phyloP scores from a whole-genome alignment of 2,797 vertebrate species.

The Oryzias dopingdopingensis region DNA sequence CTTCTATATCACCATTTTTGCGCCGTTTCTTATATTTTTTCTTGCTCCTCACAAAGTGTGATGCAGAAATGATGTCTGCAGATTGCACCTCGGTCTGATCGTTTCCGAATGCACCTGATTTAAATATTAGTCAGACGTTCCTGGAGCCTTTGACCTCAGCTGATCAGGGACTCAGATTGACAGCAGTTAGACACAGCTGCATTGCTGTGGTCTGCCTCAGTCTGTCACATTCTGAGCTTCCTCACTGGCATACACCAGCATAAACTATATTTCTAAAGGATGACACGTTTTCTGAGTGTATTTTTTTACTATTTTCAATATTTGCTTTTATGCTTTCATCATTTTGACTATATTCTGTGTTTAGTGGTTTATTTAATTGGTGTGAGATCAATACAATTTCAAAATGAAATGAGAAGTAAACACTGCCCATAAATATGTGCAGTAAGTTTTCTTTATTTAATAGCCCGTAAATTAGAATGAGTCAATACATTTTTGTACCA shows the following conservation, averaged over 20 bases:
- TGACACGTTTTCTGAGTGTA: conserved; percentile 61
- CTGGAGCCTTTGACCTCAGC: conserved; percentile 29
- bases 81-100: conserved; percentile 19
- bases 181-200: conserved; percentile 63
- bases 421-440: too few relatives aligned
- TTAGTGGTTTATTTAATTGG: conserved; percentile 26
- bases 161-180: conserved; percentile 47
- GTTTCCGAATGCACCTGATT: conserved; percentile 16
- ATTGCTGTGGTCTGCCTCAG: conserved; percentile 66
- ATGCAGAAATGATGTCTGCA: not conserved
- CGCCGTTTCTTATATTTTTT: too few relatives aligned
- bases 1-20: not conserved
- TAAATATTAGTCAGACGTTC: conserved; percentile 31
- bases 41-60: conserved; percentile 6
- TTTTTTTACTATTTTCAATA: conserved; percentile 43
- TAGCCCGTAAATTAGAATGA: too few relatives aligned
- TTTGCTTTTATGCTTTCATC: conserved; percentile 43
- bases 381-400: conserved; percentile 17
- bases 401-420: too few relatives aligned
- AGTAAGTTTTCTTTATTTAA: too few relatives aligned
- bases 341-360: conserved; percentile 26
- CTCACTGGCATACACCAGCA: conserved; percentile 17
- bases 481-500: too few relatives aligned
- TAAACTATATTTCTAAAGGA: conserved; percentile 43
- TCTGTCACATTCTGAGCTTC: conserved; percentile 52